Percentiles rank a stretch among this genome's conserved stretches.
Evolutionary conservation across 2,888 invertebrate genomes (phyloP).

Genomic region (Caenorhabditis macrosperma): DNA sequence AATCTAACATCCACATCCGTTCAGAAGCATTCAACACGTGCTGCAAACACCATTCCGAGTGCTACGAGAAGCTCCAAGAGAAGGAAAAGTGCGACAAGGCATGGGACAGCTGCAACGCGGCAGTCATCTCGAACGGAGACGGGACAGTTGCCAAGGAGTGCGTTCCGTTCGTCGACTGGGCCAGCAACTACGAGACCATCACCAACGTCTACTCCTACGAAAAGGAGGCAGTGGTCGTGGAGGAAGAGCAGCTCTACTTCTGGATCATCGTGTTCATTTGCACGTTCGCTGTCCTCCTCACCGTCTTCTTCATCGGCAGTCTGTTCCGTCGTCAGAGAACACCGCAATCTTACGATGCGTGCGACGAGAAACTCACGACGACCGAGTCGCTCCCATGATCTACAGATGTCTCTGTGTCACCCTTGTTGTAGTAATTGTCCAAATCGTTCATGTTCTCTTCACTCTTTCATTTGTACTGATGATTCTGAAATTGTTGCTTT

Average conservation of each 20-base stretch:
- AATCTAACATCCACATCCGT: too few species aligned
- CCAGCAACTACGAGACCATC: neutral
- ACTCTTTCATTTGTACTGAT: neutral
- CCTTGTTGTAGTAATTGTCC: neutral
- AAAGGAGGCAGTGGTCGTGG: neutral
- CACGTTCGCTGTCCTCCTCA: neutral
- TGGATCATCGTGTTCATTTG: neutral
- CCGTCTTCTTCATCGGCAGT: neutral
- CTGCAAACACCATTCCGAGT: conserved; percentile 9
- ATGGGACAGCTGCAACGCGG: conserved; percentile 14
- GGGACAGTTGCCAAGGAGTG: neutral
- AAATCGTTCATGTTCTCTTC: neutral
- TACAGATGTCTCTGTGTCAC: neutral
- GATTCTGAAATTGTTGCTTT: neutral
- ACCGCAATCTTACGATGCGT: neutral
- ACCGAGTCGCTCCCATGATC: neutral
- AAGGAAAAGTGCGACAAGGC: neutral
- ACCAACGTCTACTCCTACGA: neutral
- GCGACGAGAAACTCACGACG: neutral
- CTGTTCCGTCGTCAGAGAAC: neutral
- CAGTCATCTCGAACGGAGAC: neutral
- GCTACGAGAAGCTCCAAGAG: neutral
- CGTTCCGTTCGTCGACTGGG: conserved; percentile 5
- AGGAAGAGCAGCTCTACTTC: neutral
- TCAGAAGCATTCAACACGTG: conserved; percentile 24